Base-by-base conservation (phyloP, 2,113 vertebrate species). In the Caretta caretta region DNA sequence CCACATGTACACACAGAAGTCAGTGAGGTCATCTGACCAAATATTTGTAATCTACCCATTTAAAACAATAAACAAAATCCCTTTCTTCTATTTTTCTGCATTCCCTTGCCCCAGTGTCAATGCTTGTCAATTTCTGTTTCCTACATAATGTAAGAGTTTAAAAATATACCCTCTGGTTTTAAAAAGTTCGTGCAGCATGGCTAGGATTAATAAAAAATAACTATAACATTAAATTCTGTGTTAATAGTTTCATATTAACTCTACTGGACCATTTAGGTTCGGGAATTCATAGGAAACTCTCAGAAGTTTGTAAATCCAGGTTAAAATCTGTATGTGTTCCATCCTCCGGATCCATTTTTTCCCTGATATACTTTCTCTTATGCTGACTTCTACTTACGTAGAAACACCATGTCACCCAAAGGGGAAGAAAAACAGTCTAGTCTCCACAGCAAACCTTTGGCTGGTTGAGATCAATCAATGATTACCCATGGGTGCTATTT, bases 211-310 rank as follows among this genome's bases (percentile, higher is more conserved):
- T 57, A 2, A 92, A 94, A 65, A 89, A 93, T 90, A 93, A 95
- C 94, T 90, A 82, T 49, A 93, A n/a, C 51, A 88, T 94, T 94
- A 93, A 93, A 82, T 89, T 93, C 76, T 86, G 76, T 35, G 20
- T 51, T 96, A 92, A 11, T 86, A 80, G 12, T 82, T 46, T 16
- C 89, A 10, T 83, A 94, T 93, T 93, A 92, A 82, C 91, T 96
- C 91, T 79, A 51, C 65, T 80, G 88, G 96, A 89, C 88, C 88
- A 96, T 94, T 48, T 83, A 16, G 80, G 89, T 93, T 72, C 6
- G 83, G 72, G 84, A 92, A 54, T 62, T 84, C 56, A 59, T 29
- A 86, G 62, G 78, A 94, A 95, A 92, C 46, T 38, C 29, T 80
- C 57, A 35, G 31, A 80, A 83, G 84, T 92, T 29, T 87, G 12